Base-by-base conservation (phyloP, 2,113 vertebrate species). In the Proteles cristata region DNA sequence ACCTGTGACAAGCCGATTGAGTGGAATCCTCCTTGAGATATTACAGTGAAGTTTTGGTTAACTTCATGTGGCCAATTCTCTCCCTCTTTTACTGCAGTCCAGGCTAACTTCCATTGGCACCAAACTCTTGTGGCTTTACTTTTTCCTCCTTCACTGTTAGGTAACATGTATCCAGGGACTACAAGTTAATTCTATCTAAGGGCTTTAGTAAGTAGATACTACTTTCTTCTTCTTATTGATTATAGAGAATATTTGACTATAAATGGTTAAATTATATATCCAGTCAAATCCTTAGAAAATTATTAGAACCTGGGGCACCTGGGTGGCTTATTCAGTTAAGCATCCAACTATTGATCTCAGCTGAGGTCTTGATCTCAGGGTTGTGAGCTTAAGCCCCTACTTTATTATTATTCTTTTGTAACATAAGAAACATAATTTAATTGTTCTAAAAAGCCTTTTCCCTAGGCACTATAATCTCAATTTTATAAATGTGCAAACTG, bases 251-350 rank as follows among this genome's bases (percentile, higher is more conserved):
- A 87, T 71, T 45, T 92, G 26, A 63, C 23, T 66, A 26, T 53
- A 71, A 87, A 58, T 74, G 48, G 2, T 93, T 90, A 58, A 5
- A 69, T 61, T 53, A n/a, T 43, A 77, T 63, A 66, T 11, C 71
- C 23, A 71, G 15, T 23, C 2, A 82, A 94, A 92, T 79, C 66
- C 66, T 90, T 86, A 61, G 82, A 77, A 94, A 94, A 89, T 55
- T 79, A 71, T 89, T 85, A 69, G 61, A 53, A 53, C 58, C 58
- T 21, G 58, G 58, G 17, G 58, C 58, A 61, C 58, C 58, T 61
- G 58, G 58, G 21, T 61, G 58, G 21, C 58, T 23, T 7, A 61
- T 19, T 61, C 58, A 9, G 58, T 61, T 61, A 61, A 25, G 58
- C 58, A 21, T 58, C 19, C 55, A 58, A 21, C 55, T 58, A 19